Base-by-base conservation (phyloP, 2,888 invertebrate genomes). In the Odontocerum albicorne region DNA sequence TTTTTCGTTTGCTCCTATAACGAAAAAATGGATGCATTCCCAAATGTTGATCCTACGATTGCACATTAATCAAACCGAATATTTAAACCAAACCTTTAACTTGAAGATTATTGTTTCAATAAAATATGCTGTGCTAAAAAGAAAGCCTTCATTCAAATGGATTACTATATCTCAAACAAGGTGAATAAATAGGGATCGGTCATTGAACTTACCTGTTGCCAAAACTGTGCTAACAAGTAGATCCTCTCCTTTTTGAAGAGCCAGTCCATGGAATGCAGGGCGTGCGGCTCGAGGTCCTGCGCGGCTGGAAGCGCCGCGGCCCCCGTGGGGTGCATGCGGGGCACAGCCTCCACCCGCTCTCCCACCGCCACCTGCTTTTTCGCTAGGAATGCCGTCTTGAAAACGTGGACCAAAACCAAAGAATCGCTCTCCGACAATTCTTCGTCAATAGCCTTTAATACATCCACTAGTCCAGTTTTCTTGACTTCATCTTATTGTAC, bases 191-290 rank as follows among this genome's bases (percentile, higher is more conserved):
- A n/a, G n/a, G n/a, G n/a, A n/a, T n/a, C n/a, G n/a, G n/a, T n/a
- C n/a, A n/a, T 45, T 42, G 62, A 62, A 64, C 70, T 85, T 85
- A 93, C 93, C 92, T 93, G 93, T 90, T 93, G 93, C 92, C 93
- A 93, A 82, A 93, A 93, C 80, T 93, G 93, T 72, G 92, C 92
- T 73, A 93, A 85, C 73, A 93, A 83, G 82, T 92, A 93, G 81
- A 93, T 92, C 80, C 90, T 84, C 81, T 93, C 92, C 82, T 93
- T 93, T 85, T 92, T 92, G 84, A 92, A 92, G 75, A 93, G 86
- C 92, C 93, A 93, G 84, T 93, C 92, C 92, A 93, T 92, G 73
- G 92, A 91, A 84, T 92, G 92, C 87, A 92, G 90, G 79, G 91
- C 87, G 85, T 90, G 90, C 81, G 91, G 86, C 85, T 92, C 92